phyloP scores from a whole-genome alignment of 1,140 invertebrate genomes.

The Onthophagus taurus region DNA sequence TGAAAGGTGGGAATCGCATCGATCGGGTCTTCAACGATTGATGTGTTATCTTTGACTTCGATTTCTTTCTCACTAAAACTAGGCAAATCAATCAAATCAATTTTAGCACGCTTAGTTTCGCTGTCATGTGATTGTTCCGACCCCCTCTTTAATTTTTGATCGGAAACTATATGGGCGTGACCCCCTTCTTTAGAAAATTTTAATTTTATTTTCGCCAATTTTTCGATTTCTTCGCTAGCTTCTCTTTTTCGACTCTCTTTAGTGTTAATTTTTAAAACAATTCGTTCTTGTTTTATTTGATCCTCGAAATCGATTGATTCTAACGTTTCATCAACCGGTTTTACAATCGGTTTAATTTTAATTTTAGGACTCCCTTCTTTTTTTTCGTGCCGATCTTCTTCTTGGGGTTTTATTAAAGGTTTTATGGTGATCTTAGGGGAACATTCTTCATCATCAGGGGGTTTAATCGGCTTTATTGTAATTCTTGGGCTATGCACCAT shows the following conservation, averaged over 20 bases:
- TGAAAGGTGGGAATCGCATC: constrained; percentile 18
- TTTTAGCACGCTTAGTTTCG: constrained; percentile 6
- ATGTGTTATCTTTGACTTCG: neutral
- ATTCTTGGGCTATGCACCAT: constrained; percentile 29
- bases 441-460: constrained; percentile 25
- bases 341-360: constrained; percentile 27
- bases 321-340: constrained; percentile 14
- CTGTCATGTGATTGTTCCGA: constrained; percentile 12
- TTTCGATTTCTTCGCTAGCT: constrained; percentile 25
- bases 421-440: constrained; percentile 25
- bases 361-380: constrained; percentile 21
- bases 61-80: constrained; percentile 1
- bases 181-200: constrained; percentile 35
- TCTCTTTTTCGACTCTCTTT: constrained; percentile 26
- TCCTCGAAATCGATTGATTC: constrained; percentile 19
- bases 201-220: constrained; percentile 33
- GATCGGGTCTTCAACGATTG: constrained; percentile 18
- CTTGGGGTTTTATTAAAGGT: constrained; percentile 24
- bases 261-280: constrained; percentile 36
- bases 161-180: constrained; percentile 32
- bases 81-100: constrained; percentile 10
- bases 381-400: constrained; percentile 15
- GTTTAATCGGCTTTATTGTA: constrained; percentile 29
- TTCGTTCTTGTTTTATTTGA: constrained; percentile 31
- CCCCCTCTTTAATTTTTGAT: constrained; percentile 15